Base-by-base conservation (phyloP, 1,140 invertebrate genomes). In the Drosophila lini region DNA sequence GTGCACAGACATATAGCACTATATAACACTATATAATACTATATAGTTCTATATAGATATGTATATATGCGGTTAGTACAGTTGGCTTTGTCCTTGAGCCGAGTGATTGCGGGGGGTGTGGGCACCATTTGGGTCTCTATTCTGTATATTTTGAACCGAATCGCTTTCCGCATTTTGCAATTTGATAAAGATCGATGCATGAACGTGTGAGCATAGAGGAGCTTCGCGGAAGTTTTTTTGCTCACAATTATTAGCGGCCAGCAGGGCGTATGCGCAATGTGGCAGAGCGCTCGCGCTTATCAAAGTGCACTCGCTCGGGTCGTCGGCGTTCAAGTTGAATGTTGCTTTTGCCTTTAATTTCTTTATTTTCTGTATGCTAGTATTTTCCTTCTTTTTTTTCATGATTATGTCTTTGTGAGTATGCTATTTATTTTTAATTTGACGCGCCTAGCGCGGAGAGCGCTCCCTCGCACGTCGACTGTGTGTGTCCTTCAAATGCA, bases 401-500 rank as follows among this genome's bases (percentile, higher is more conserved):
- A 50, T 45, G 56, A 63, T 74, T 78, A 42, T 69, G 42, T 69
- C 42, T 62, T 45, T 32, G 53, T 74, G 63, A 48, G 40, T 36
- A 48, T 58, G 28, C 55, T 78, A 85, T 85, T 85, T 85, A 85
- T 85, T 84, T 84, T 84, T 84, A 81, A 85, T 74, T 85, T 85
- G 63, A 75, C 71, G 80, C 69, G 74, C 58, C 67, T 52, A 52
- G 11, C 28, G 41, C 19, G 19, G 19, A 13, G 38, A 68, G 56
- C 22, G 28, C 52, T 11, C 40, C 31, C 38, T 31, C 36, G 15
- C n/a, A 31, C 52, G n/a, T 41, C 61, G 48, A 59, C 50, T 6
- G 63, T 91, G 88, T 53, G 63, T 91, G 88, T 91, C 88, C 88
- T 91, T 91, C 88, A 91, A 91, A 91, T 91, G 88, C 88, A 91